A percentile compares a stretch with the other conserved stretches of the same genome.
These are phyloP conservation scores for Sminthurinus signatus DNA, from an alignment of 1,140 invertebrate species.

Conservation along the genomic window DNA sequence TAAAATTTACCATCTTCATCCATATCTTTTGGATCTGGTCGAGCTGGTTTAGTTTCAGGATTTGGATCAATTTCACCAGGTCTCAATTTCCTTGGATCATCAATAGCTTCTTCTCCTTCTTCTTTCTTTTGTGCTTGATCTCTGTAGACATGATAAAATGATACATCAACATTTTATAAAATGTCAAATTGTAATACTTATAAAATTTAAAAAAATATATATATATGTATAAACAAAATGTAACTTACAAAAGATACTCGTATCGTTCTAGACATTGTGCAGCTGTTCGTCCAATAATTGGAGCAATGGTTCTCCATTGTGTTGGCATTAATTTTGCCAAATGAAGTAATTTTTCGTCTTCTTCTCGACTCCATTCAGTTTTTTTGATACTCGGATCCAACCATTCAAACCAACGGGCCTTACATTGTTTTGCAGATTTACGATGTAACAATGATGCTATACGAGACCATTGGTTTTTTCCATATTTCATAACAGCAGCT, in stretches of 20 bases:
- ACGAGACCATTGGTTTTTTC: slow-evolving; percentile 99
- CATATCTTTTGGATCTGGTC: slow-evolving; percentile 99
- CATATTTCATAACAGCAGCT: slow-evolving; percentile 99
- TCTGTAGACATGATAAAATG: slow-evolving; percentile 50
- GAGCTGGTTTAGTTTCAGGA: slow-evolving; percentile 97
- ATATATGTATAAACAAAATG: neutral
- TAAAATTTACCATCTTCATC: slow-evolving; percentile 84
- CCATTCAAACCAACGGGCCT: slow-evolving; percentile 99
- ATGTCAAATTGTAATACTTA: neutral
- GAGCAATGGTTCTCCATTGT: slow-evolving; percentile 98
- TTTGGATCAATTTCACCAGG: slow-evolving; percentile 99
- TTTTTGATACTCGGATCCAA: slow-evolving; percentile 99
- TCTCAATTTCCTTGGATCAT: slow-evolving; percentile 93
- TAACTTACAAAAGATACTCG: slow-evolving; percentile 86
- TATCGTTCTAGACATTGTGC: slow-evolving; percentile 98
- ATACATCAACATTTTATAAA: too few relatives aligned
- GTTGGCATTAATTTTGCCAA: slow-evolving; percentile 99
- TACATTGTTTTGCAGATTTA: slow-evolving; percentile 99
- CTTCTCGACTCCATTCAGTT: slow-evolving; percentile 99
- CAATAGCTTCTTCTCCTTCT: slow-evolving; percentile 82
- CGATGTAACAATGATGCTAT: slow-evolving; percentile 98
- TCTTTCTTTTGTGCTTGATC: slow-evolving; percentile 98
- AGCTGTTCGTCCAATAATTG: slow-evolving; percentile 96
- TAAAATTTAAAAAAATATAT: neutral
- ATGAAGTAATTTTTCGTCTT: slow-evolving; percentile 97